Evolutionary conservation across 2,888 invertebrate species (phyloP), one percentile per base, ranked within the genome.

Genomic region (Brachyopa scutellaris): DNA sequence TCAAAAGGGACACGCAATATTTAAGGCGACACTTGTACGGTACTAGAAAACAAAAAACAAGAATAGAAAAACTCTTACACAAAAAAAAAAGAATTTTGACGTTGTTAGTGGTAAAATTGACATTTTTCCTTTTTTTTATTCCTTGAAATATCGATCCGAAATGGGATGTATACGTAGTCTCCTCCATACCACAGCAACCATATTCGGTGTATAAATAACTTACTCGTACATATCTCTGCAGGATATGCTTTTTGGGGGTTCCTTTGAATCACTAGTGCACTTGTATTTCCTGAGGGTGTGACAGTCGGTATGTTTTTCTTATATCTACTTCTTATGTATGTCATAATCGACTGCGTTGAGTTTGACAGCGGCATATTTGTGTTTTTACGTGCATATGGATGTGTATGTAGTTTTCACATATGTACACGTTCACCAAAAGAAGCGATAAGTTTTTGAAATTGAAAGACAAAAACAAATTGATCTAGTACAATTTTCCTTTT

Each of bases 51-150:
- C 9, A 13, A 38, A 19, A 2, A 62, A 17, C 5, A 40, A 19
- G 15, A 49, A 29, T 42, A 4, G 13, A 51, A 40, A 19, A 13
- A 33, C 13, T 2, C 2, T 8, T n/a, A 23, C n/a, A 33, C 13
- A 33, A 3, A 33, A 23, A 42, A 45, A 15, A 45, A 29, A 64
- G 64, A 61, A 47, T 64, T 73, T 38, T 23, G 45, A 47, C 57
- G 66, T 66, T 26, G 57, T 74, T 66, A 55, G 57, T 74, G 66
- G 38, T 45, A 55, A 49, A 53, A 38, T n/a, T n/a, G n/a, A n/a
- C n/a, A n/a, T n/a, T n/a, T n/a, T n/a, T n/a, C n/a, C n/a, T n/a
- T n/a, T n/a, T n/a, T n/a, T n/a, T n/a, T n/a, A n/a, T n/a, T n/a
- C n/a, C n/a, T n/a, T n/a, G n/a, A 19, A 61, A 31, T 61, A 61